Evolutionary conservation across 2,113 vertebrate species (phyloP).

Genomic region (Callocephalon fimbriatum): DNA sequence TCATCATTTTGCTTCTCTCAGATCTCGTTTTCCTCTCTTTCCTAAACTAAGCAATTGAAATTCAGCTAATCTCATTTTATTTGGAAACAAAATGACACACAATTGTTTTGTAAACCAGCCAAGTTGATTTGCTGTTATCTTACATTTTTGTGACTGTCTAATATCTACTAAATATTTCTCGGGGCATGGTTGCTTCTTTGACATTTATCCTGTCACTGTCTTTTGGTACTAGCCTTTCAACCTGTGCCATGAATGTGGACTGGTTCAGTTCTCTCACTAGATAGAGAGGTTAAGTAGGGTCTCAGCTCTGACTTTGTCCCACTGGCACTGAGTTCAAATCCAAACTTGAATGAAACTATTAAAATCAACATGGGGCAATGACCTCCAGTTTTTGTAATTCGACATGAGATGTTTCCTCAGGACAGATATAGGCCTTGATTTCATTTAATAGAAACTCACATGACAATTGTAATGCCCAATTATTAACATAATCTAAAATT

Average conservation of each 20-base stretch:
- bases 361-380: not conserved
- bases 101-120: not conserved
- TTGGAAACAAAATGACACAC: not conserved
- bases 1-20: not conserved
- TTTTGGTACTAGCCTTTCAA: not conserved
- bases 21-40: not conserved
- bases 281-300: not conserved
- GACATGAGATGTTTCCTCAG: not conserved
- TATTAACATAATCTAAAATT: not conserved
- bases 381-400: not conserved
- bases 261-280: not conserved
- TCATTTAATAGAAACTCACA: not conserved
- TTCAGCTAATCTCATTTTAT: not conserved
- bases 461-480: not conserved
- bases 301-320: not conserved
- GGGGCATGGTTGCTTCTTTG: not conserved
- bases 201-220: not conserved
- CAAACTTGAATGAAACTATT: not conserved
- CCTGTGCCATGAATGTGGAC: not conserved
- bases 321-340: not conserved
- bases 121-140: not conserved
- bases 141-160: not conserved
- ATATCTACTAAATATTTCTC: not conserved
- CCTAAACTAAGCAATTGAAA: not conserved
- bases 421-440: not conserved